Conservation (phyloP, 2,113 vertebrate genomes). For the Phycodurus eques region DNA sequence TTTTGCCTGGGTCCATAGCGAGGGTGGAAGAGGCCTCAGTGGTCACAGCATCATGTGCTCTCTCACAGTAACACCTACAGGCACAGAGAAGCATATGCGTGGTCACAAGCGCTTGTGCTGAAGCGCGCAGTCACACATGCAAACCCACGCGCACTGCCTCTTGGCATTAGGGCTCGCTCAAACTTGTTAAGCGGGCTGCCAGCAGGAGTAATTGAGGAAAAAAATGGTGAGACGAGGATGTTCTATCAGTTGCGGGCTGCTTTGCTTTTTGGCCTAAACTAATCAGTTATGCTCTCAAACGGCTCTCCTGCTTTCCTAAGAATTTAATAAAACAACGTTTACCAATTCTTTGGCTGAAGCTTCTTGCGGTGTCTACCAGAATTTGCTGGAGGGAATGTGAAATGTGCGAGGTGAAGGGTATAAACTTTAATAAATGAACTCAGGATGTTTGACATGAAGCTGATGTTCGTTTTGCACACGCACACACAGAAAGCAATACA, state of each 20-base stretch:
- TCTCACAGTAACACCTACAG: conserved; percentile 37
- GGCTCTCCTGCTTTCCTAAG: conserved; percentile 51
- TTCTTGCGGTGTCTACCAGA: conserved; percentile 48
- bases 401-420: conserved; percentile 48
- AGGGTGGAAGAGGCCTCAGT: conserved; percentile 33
- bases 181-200: conserved; percentile 64
- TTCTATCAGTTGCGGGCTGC: conserved; percentile 49
- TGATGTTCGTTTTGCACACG: conserved; percentile 7
- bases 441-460: conserved; percentile 18
- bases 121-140: conserved; percentile 32
- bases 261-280: conserved; percentile 36
- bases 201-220: conserved; percentile 66
- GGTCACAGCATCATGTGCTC: conserved; percentile 24
- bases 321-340: conserved; percentile 63
- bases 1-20: conserved; percentile 42
- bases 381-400: conserved; percentile 35
- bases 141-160: conserved; percentile 37
- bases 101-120: conserved; percentile 25
- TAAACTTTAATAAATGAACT: conserved; percentile 41
- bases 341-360: conserved; percentile 53
- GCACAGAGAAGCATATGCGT: conserved; percentile 50
- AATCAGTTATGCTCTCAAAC: conserved; percentile 26
- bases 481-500: conserved; percentile 2
- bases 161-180: conserved; percentile 51
- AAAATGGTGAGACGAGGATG: conserved; percentile 54